Base-by-base conservation (phyloP, 23 tunicate species). In the Diplosoma virens region DNA sequence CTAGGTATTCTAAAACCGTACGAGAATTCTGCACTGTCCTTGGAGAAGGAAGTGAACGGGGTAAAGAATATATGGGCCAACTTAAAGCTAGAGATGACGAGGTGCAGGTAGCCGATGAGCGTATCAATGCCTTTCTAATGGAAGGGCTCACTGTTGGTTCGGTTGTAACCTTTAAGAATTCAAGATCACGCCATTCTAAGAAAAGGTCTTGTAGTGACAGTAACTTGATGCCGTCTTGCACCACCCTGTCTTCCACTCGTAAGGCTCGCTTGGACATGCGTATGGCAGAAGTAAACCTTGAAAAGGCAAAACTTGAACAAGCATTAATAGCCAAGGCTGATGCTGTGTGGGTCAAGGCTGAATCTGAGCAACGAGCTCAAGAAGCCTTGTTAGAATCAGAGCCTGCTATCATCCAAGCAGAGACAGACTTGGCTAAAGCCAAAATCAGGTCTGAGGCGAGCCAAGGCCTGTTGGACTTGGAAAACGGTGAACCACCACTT, bases 391-490 rank as follows among this genome's bases (percentile, higher is more conserved):
- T n/a, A n/a, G n/a, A n/a, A n/a, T n/a, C n/a, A n/a, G n/a, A n/a
- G n/a, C n/a, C n/a, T 24, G 61, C 61, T 25, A 55, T 55, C 23
- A 17, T 55, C 25, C 25, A 55, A n/a, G 61, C 61, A 24, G 61
- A 55, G 22, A 55, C 61, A 4, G 61, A 55, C 23, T n/a, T 55
- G 61, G 61, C 61, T 25, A 55, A 17, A 25, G 61, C 61, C 22
- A 55, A 25, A 25, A 25, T 55, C 17, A 55, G 61, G 61, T 55
- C 61, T 17, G 61, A 55, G 22, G 61, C 61, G 22, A 18, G n/a
- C 61, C 61, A 55, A 25, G 23, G 61, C 17, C 23, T 55, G 61
- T 18, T 55, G 61, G 61, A 55, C 61, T 55, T 55, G 61, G 61
- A 55, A n/a, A 14, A 41, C 14, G 61, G 22, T 24, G 50, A 41